Evolutionary conservation across 1,140 invertebrate species (phyloP), one percentile per base, ranked within the genome.

Genomic region (Metopolophium dirhodum): DNA sequence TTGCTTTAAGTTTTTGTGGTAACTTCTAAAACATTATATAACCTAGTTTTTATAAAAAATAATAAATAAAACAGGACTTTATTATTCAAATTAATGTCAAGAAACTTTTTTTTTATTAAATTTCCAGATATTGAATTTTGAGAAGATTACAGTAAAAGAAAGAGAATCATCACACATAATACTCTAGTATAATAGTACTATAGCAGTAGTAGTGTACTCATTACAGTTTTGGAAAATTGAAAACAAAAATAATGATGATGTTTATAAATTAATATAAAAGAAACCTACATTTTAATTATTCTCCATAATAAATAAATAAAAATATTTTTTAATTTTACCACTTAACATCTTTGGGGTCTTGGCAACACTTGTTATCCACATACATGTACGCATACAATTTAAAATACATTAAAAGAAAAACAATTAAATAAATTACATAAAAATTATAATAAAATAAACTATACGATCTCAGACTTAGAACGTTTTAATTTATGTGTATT

Each of bases 251-350:
- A 85, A 92, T 35, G 14, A 92, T 26, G 20, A 85, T 83, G 9
- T 85, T 85, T 68, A 93, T 86, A 93, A 83, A 51, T 86, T 57
- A 93, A 86, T 86, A 86, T 41, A 85, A 93, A 93, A 93, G 47
- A 37, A 37, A 51, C 77, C n/a, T 51, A 57, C 11, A 93, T 23
- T 51, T 86, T 86, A 51, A 30, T 93, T 51, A 93, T 51, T 86
- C 30, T 86, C 18, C 30, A 86, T 86, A 45, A 45, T 86, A 86
- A 45, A 93, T 86, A 57, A 37, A 92, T 37, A 85, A 37, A 85
- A 37, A 85, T 83, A 83, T 37, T 45, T 82, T 57, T 22, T 45
- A 68, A 45, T 90, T 90, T 68, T 90, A 61, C 37, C 89, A 90
- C 51, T 93, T 54, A 85, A 92, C 68, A 54, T 93, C 49, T 93